A percentile compares a stretch with the other conserved stretches of the same genome.
These are phyloP conservation scores for Brachystomella parvula DNA, from an alignment of 1,140 invertebrate species.

Conservation along the genomic window DNA sequence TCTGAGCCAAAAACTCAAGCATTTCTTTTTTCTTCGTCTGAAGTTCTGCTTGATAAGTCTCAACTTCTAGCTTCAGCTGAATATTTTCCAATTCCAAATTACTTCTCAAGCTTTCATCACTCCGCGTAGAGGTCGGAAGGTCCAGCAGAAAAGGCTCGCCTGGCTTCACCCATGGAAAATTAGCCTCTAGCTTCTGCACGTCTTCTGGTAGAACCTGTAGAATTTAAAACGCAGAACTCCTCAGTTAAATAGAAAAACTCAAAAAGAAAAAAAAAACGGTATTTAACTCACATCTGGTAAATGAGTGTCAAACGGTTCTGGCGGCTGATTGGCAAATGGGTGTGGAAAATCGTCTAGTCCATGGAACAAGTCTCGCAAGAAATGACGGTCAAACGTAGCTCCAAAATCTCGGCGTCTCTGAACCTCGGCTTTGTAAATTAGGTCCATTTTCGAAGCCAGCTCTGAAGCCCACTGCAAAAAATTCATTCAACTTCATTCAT, in stretches of 20 bases:
- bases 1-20: constrained; percentile 53
- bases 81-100: constrained; percentile 17
- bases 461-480: constrained; percentile 62
- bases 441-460: constrained; percentile 62
- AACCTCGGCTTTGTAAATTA: constrained; percentile 69
- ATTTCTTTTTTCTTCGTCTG: constrained; percentile 39
- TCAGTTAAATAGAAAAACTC: constrained; percentile 10
- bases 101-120: constrained; percentile 15
- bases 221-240: no score
- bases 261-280: neutral
- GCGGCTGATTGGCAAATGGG: constrained; percentile 69
- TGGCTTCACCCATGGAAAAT: constrained; percentile 50
- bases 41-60: constrained; percentile 9
- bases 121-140: constrained; percentile 48
- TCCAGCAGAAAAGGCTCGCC: constrained; percentile 55
- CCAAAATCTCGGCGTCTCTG: constrained; percentile 62
- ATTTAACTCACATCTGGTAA: constrained; percentile 56
- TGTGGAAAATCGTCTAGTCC: constrained; percentile 73
- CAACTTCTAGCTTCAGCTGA: constrained; percentile 14
- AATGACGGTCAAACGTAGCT: constrained; percentile 70
- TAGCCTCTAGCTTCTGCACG: constrained; percentile 54
- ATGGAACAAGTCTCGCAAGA: constrained; percentile 73
- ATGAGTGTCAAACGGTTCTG: constrained; percentile 61
- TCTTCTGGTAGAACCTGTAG: constrained; percentile 53
- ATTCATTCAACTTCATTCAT: no score